Conservation (phyloP, 2,113 vertebrate genomes). For the Mirounga angustirostris region DNA sequence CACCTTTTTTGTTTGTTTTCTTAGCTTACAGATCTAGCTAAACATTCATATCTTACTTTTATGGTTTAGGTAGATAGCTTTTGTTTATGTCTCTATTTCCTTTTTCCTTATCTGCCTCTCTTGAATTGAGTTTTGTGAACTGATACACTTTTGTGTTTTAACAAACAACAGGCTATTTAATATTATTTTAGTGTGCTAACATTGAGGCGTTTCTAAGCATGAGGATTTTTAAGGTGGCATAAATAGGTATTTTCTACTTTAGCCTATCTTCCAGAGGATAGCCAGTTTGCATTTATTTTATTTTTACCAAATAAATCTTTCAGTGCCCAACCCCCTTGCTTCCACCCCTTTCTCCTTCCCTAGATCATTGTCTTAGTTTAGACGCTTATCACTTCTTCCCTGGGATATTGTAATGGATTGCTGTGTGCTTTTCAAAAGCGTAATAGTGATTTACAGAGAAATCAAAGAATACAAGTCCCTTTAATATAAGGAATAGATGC, state of each 20-base stretch:
- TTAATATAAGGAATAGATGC: not conserved
- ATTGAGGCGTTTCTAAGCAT: conserved; percentile 39
- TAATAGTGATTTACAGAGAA: not conserved
- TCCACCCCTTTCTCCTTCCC: not conserved
- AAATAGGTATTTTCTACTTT: conserved; percentile 28
- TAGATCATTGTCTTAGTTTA: not conserved
- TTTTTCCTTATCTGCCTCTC: not conserved
- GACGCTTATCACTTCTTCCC: not conserved
- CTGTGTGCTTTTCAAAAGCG: not conserved
- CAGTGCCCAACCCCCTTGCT: not conserved
- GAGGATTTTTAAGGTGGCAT: not conserved
- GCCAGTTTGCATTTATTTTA: not conserved
- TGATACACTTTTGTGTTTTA: not conserved
- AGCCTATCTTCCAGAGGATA: not conserved
- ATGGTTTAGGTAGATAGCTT: conserved; percentile 52
- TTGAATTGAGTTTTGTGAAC: conserved; percentile 36
- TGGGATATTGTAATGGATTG: not conserved
- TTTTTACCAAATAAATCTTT: not conserved
- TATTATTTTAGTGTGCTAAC: conserved; percentile 38
- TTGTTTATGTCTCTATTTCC: conserved; percentile 48
- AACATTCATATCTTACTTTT: conserved; percentile 26
- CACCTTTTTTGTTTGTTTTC: conserved; percentile 9
- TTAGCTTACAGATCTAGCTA: conserved; percentile 57
- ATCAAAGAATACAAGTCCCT: not conserved
- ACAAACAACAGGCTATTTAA: not conserved